Evolutionary conservation across 2,113 vertebrate species (phyloP).

Genomic region (Enhydra lutris): DNA sequence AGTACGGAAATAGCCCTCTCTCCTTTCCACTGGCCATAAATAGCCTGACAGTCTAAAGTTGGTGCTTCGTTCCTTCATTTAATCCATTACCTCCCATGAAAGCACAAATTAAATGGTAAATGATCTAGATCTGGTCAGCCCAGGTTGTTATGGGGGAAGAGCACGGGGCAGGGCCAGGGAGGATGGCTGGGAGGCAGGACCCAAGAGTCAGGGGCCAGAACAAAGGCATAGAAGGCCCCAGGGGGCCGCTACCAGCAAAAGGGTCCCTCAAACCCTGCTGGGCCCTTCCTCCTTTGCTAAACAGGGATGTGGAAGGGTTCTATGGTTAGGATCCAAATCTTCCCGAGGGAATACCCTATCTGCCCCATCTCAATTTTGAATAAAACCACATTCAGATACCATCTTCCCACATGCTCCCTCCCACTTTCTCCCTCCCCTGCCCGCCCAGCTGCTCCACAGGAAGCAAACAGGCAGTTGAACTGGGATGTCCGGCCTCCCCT

Average conservation of each 20-base stretch:
- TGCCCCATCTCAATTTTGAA: not conserved
- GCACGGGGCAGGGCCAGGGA: not conserved
- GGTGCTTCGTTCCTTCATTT: slow-evolving; percentile 36
- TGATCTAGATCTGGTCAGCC: not conserved
- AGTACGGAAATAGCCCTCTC: slow-evolving; percentile 32
- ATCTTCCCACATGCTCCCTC: not conserved
- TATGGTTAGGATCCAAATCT: not conserved
- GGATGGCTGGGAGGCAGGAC: not conserved
- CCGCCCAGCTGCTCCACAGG: not conserved
- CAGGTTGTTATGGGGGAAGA: not conserved
- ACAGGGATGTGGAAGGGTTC: not conserved
- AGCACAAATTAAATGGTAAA: slow-evolving; percentile 39
- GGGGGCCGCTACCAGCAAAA: not conserved
- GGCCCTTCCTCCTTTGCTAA: not conserved
- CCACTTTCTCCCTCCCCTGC: not conserved
- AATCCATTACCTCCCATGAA: slow-evolving; percentile 46
- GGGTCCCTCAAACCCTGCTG: not conserved
- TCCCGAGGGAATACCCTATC: not conserved
- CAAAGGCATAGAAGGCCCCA: not conserved
- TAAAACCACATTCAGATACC: not conserved
- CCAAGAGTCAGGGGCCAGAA: not conserved
- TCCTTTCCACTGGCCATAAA: slow-evolving; percentile 43
- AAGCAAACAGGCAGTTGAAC: not conserved
- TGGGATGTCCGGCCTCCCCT: not conserved
- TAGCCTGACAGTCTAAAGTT: slow-evolving; percentile 45